These are phyloP conservation scores for Chascanopsetta lugubris DNA, from an alignment of 2,113 vertebrate genomes.

Conservation along the genomic window DNA sequence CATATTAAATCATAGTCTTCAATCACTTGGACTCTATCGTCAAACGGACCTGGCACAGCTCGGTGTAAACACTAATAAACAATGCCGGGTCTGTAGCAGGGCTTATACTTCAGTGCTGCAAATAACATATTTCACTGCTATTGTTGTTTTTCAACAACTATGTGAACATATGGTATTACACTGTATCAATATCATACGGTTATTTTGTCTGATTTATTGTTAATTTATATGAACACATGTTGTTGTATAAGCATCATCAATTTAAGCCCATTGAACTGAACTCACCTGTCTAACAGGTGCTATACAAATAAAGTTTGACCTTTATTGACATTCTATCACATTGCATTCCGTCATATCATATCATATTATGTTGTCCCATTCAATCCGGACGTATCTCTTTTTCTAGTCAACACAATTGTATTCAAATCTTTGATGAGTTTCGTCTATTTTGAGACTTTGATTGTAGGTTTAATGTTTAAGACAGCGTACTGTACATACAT, in stretches of 20 bases:
- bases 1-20: no score
- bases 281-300: no score
- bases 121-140: slow-evolving; percentile 16
- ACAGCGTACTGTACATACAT: no score
- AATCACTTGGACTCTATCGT: no score
- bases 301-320: not conserved
- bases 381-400: no score
- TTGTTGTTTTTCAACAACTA: not conserved
- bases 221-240: not conserved
- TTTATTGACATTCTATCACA: no score
- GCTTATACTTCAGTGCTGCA: slow-evolving; percentile 1
- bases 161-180: slow-evolving; percentile 2
- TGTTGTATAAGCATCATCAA: no score
- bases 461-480: not conserved
- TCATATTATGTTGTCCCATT: not conserved
- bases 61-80: not conserved
- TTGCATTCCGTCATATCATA: not conserved
- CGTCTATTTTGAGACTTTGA: no score
- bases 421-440: not conserved
- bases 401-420: not conserved
- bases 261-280: no score
- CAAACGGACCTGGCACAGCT: not conserved
- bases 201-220: no score
- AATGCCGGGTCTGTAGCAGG: not conserved
- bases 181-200: no score